Percentiles rank a stretch among this genome's conserved stretches.
Conservation (phyloP, 2,113 vertebrate genomes). For the Albula glossodonta region DNA sequence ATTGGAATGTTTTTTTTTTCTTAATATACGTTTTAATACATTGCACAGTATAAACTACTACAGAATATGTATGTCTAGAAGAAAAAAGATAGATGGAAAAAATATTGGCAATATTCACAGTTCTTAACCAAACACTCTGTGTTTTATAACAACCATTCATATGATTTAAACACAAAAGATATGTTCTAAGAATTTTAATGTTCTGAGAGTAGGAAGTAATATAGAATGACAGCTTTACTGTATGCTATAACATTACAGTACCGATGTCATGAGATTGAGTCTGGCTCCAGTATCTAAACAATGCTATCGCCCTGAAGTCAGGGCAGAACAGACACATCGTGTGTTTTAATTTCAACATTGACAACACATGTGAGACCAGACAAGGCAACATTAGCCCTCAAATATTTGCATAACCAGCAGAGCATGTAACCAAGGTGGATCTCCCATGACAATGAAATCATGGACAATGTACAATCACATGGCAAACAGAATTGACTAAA, state of each 20-base stretch:
- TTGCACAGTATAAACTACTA: too few species aligned
- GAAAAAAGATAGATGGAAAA: background rate
- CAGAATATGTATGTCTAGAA: background rate
- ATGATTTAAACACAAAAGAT: background rate
- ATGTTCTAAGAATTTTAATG: background rate
- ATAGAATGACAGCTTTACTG: background rate
- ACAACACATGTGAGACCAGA: background rate
- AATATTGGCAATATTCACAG: background rate
- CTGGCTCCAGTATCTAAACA: background rate
- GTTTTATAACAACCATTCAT: background rate
- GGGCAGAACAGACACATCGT: background rate
- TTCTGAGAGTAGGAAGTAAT: background rate
- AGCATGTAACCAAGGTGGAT: background rate
- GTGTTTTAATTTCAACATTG: background rate
- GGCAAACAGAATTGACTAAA: too few species aligned
- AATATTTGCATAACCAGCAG: background rate
- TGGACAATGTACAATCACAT: too few species aligned
- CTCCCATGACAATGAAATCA: background rate
- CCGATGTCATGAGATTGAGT: background rate
- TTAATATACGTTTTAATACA: background rate
- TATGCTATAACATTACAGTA: background rate
- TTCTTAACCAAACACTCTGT: background rate
- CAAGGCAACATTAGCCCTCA: background rate
- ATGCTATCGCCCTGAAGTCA: background rate
- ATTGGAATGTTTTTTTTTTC: background rate